These are phyloP conservation scores for Cryptus viduatorius DNA, from an alignment of 2,888 invertebrate species.

Conservation along the genomic window DNA sequence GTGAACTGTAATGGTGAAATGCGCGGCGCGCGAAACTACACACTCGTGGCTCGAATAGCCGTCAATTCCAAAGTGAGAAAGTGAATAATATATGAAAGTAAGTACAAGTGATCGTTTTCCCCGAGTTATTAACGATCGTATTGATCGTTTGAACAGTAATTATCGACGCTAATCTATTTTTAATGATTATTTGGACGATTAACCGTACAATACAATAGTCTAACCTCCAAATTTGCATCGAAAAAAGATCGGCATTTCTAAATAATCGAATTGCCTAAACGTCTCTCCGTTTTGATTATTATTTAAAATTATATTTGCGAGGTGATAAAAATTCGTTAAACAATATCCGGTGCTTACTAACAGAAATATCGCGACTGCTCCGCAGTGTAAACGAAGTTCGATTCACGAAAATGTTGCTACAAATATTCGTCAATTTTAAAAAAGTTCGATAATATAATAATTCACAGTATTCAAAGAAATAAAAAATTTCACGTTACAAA, in stretches of 20 bases:
- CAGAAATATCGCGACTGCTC: not conserved
- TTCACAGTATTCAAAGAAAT: too few relatives aligned
- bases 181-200: not conserved
- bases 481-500: not conserved
- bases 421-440: not conserved
- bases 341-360: not conserved
- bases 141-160: not conserved
- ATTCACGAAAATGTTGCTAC: not conserved
- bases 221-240: constrained; percentile 55
- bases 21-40: constrained; percentile 59
- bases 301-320: not conserved
- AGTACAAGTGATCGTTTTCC: constrained; percentile 29
- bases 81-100: constrained; percentile 57
- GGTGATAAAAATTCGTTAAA: not conserved
- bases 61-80: constrained; percentile 60
- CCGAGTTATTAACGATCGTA: not conserved
- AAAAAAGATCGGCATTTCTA: constrained; percentile 18
- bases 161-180: not conserved
- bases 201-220: constrained; percentile 1
- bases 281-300: not conserved
- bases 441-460: too few relatives aligned
- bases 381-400: not conserved
- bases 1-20: constrained; percentile 16
- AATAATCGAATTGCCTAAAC: not conserved
- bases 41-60: constrained; percentile 62